Percentiles rank a stretch among this genome's conserved stretches.
Conservation (phyloP, 2,888 invertebrate genomes). For the Linnaemya tessellans region DNA sequence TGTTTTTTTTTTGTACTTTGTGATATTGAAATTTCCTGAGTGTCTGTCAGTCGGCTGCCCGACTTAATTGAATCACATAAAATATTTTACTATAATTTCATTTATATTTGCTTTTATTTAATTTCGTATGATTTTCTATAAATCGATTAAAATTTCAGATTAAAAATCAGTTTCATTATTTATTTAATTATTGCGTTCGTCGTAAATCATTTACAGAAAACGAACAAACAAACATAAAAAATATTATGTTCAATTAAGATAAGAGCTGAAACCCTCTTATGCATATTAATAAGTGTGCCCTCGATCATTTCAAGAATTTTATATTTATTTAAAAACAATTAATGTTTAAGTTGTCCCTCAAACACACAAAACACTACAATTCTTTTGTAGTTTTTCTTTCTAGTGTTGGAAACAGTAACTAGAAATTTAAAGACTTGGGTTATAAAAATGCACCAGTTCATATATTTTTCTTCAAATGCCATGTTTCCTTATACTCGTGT, state of each 20-base stretch:
- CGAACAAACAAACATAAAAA: background rate
- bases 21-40: slow-evolving; percentile 67
- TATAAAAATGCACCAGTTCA: slow-evolving; percentile 2
- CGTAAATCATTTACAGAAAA: slow-evolving; percentile 43
- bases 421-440: background rate
- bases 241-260: slow-evolving; percentile 64
- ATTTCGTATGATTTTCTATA: slow-evolving; percentile 47
- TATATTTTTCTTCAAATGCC: slow-evolving; percentile 4
- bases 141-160: slow-evolving; percentile 63
- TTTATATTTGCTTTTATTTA: slow-evolving; percentile 38
- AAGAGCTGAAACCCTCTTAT: slow-evolving; percentile 8
- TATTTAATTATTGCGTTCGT: slow-evolving; percentile 34
- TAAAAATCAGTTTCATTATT: slow-evolving; percentile 65
- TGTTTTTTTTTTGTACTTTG: slow-evolving; percentile 15
- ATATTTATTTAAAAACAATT: slow-evolving; percentile 38
- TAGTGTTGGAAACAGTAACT: slow-evolving; percentile 22
- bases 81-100: slow-evolving; percentile 50
- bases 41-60: slow-evolving; percentile 57
- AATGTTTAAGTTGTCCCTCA: background rate
- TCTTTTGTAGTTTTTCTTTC: slow-evolving; percentile 17
- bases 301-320: slow-evolving; percentile 3
- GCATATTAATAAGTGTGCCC: slow-evolving; percentile 11
- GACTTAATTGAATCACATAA: slow-evolving; percentile 59
- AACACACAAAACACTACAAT: background rate
- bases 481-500: slow-evolving; percentile 23